These are phyloP conservation scores for Cabera pusaria DNA, from an alignment of 2,888 invertebrate species.

Conservation along the genomic window DNA sequence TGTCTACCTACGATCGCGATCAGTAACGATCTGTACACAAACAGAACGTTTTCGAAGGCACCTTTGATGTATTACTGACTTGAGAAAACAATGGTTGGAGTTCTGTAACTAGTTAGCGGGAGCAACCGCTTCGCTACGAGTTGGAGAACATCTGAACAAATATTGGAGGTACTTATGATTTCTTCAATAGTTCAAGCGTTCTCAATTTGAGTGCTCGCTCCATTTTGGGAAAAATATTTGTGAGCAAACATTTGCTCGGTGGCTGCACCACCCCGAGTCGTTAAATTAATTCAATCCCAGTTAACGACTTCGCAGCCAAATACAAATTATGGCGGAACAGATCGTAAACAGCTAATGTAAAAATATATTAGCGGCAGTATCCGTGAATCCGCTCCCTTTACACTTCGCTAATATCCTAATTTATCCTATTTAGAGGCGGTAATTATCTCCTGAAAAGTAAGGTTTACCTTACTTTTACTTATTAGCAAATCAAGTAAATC, in stretches of 20 bases:
- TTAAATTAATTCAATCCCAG: constrained; percentile 38
- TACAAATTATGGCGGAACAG: constrained; percentile 37
- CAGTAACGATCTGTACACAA: constrained; percentile 24
- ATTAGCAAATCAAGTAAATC: constrained; percentile 22
- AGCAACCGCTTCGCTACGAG: constrained; percentile 37
- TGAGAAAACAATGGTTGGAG: constrained; percentile 34
- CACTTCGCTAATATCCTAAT: constrained; percentile 33
- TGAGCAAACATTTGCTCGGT: constrained; percentile 20
- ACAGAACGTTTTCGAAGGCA: constrained; percentile 22
- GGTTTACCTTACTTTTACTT: constrained; percentile 11
- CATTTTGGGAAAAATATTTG: constrained; percentile 34
- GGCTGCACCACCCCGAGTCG: constrained; percentile 23
- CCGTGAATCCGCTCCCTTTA: constrained; percentile 33
- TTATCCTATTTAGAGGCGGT: constrained; percentile 33
- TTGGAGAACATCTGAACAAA: constrained; percentile 48
- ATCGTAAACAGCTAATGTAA: constrained; percentile 38
- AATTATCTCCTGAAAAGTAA: constrained; percentile 24
- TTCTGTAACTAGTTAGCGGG: constrained; percentile 41
- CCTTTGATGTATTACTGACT: constrained; percentile 35
- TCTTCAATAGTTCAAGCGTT: constrained; percentile 39
- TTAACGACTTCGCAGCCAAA: constrained; percentile 37
- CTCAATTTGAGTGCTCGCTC: constrained; percentile 35
- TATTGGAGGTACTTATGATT: constrained; percentile 44
- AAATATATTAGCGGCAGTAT: constrained; percentile 33
- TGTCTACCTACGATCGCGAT: constrained; percentile 24